phyloP scores from a whole-genome alignment of 2,888 invertebrate species.

The Tetanocera ferruginea region DNA sequence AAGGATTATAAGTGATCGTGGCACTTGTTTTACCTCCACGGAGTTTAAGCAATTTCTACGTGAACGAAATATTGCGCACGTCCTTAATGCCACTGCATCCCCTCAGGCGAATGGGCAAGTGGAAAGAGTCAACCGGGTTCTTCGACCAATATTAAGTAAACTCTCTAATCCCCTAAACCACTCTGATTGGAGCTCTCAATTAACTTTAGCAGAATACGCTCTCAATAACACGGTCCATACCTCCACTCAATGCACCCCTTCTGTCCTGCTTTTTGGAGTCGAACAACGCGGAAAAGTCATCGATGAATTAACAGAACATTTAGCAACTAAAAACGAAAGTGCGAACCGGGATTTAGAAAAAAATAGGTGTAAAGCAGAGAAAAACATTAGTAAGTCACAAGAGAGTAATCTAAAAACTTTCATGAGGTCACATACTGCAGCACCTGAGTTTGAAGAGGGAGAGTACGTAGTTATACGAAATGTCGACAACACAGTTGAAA shows the following conservation, averaged over 20 bases:
- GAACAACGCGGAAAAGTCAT: neutral
- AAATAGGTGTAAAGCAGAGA: slow-evolving; percentile 13
- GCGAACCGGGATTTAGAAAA: neutral
- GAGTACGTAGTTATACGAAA: slow-evolving; percentile 49
- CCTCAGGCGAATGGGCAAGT: slow-evolving; percentile 4
- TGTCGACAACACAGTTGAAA: slow-evolving; percentile 48
- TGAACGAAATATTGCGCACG: neutral
- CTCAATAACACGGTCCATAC: slow-evolving; percentile 30
- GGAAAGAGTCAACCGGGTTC: slow-evolving; percentile 17
- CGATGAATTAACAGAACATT: slow-evolving; percentile 16
- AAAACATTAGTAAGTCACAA: slow-evolving; percentile 27
- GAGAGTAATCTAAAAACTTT: slow-evolving; percentile 31
- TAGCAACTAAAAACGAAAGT: neutral
- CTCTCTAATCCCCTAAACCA: slow-evolving; percentile 32
- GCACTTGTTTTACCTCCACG: slow-evolving; percentile 26
- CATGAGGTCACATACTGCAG: neutral
- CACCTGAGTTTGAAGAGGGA: slow-evolving; percentile 10
- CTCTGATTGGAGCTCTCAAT: slow-evolving; percentile 9
- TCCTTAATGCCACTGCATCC: neutral
- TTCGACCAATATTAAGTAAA: slow-evolving; percentile 37
- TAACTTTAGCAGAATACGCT: slow-evolving; percentile 18
- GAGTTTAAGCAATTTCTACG: slow-evolving; percentile 5
- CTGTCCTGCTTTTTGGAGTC: slow-evolving; percentile 14
- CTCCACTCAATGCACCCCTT: slow-evolving; percentile 34
- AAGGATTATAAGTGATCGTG: slow-evolving; percentile 33